Conservation (phyloP, 2,797 vertebrate species). For the Rhynchonycteris naso region DNA sequence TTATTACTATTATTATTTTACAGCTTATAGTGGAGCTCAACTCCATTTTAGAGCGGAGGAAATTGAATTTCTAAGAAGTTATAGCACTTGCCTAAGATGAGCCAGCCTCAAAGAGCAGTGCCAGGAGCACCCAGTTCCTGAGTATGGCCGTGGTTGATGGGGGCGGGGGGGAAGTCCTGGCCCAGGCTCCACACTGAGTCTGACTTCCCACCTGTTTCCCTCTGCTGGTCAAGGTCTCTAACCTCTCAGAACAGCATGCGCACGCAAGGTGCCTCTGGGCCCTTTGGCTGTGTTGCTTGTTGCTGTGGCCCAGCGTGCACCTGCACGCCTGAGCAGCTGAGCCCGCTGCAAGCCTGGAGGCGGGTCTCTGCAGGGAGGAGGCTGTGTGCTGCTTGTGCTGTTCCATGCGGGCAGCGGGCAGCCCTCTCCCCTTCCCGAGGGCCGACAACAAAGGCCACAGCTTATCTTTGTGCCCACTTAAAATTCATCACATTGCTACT, state of each 20-base stretch:
- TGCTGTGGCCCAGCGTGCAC: neutral
- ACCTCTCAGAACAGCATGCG: neutral
- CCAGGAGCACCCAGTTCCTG: accelerated
- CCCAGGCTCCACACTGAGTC: neutral
- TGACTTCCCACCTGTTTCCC: accelerated
- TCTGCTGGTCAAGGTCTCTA: accelerated
- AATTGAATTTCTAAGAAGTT: neutral
- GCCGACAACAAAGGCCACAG: accelerated
- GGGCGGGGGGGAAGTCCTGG: too few species aligned
- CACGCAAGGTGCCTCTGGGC: neutral
- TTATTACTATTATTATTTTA: too few species aligned
- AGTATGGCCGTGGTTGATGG: too few species aligned
- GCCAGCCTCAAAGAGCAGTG: neutral
- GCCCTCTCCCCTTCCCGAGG: neutral
- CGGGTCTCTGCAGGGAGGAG: neutral
- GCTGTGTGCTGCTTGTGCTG: accelerated
- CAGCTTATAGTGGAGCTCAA: neutral
- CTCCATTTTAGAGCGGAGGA: neutral
- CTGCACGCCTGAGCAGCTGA: neutral
- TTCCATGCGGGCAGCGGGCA: accelerated
- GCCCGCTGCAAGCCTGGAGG: neutral
- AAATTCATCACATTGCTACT: accelerated
- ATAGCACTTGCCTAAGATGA: neutral
- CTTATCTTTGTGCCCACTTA: neutral
- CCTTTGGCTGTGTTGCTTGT: neutral